These are phyloP conservation scores for Peromyscus maniculatus DNA, from an alignment of 2,113 vertebrate genomes.

Conservation along the genomic window DNA sequence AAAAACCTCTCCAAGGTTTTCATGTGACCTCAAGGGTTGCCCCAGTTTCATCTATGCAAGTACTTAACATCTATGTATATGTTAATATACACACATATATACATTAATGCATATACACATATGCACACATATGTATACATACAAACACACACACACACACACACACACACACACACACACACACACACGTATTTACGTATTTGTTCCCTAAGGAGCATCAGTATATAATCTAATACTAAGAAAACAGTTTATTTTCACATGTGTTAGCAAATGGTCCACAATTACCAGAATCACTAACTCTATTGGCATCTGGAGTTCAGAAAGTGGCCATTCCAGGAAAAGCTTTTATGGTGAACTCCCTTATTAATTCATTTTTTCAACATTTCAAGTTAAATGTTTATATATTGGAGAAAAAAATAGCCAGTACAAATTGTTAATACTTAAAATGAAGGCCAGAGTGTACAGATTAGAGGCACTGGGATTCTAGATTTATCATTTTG, in stretches of 20 bases:
- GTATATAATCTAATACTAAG: not conserved
- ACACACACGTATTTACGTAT: not conserved
- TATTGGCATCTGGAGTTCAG: slow-evolving; percentile 7
- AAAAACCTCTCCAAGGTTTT: slow-evolving; percentile 46
- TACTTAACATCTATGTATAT: not conserved
- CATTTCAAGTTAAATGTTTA: slow-evolving; percentile 39
- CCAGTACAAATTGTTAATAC: not conserved
- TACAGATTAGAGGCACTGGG: not conserved
- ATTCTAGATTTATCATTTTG: not conserved
- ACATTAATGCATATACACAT: not conserved
- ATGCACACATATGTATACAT: not conserved
- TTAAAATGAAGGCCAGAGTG: not conserved
- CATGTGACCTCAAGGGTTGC: not conserved
- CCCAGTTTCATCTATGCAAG: not conserved
- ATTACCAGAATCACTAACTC: not conserved
- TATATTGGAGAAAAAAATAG: not conserved
- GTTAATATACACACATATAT: not conserved
- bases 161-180: not conserved
- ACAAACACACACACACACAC: not conserved
- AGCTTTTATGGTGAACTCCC: not conserved
- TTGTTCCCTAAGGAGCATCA: slow-evolving; percentile 7
- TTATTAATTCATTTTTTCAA: slow-evolving; percentile 37
- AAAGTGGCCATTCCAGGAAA: not conserved
- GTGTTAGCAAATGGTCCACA: slow-evolving; percentile 8
- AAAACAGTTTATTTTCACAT: slow-evolving; percentile 21